These are phyloP conservation scores for Laothoe populi DNA, from an alignment of 2,888 invertebrate species.

Conservation along the genomic window DNA sequence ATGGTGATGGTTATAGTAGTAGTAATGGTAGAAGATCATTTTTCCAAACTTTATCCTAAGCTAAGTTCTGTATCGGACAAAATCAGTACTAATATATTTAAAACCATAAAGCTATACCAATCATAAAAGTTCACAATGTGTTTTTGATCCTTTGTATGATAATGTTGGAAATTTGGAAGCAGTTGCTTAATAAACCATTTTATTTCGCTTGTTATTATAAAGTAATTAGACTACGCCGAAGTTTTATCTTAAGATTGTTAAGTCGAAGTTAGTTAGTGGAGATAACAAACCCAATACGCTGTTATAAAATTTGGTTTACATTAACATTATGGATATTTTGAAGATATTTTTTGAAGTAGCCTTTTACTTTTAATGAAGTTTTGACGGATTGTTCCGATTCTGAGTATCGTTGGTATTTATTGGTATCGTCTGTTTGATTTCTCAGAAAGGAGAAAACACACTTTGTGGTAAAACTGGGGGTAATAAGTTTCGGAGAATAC, in stretches of 20 bases:
- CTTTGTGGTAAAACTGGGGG: no score
- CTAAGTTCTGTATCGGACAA: not conserved
- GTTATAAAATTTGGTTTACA: conserved; percentile 9
- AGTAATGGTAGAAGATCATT: no score
- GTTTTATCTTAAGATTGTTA: conserved; percentile 19
- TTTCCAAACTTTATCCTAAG: no score
- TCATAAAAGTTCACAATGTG: not conserved
- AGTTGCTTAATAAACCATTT: conserved; percentile 21
- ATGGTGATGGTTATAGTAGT: no score
- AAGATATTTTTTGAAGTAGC: not conserved
- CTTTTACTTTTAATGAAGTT: not conserved
- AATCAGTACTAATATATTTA: not conserved
- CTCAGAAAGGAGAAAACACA: no score
- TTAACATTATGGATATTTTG: not conserved
- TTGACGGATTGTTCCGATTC: not conserved
- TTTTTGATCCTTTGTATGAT: conserved; percentile 9
- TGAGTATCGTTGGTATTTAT: no score
- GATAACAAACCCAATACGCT: conserved; percentile 15
- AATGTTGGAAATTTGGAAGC: conserved; percentile 9
- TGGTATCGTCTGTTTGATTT: no score
- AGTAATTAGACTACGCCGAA: conserved; percentile 14
- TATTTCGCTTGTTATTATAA: conserved; percentile 22
- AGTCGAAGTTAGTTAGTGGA: conserved; percentile 3
- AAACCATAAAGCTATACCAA: not conserved
- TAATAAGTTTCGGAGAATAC: no score